Percentiles rank a stretch among this genome's conserved stretches.
Conservation (phyloP, 2,888 invertebrate species). For the Rotaria macrura region DNA sequence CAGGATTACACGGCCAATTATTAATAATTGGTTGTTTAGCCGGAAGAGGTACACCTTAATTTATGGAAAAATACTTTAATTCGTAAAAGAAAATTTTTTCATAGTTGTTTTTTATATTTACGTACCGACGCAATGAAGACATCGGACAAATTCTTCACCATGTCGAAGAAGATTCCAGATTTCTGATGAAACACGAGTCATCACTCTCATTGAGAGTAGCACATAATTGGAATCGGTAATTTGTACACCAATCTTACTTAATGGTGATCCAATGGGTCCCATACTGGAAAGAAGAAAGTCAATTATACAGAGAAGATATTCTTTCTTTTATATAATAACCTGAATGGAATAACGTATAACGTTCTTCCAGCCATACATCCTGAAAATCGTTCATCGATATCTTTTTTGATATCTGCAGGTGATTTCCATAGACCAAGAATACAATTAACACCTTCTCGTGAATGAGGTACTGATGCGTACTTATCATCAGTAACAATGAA, state of each 20-base stretch:
- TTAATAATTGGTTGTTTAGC: constrained; percentile 63
- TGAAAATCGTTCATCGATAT: constrained; percentile 72
- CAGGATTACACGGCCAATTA: constrained; percentile 64
- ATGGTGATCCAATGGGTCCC: constrained; percentile 87
- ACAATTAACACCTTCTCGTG: constrained; percentile 62
- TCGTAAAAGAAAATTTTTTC: neutral
- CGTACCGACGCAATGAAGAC: constrained; percentile 75
- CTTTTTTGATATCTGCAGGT: constrained; percentile 67
- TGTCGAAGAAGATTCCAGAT: constrained; percentile 53
- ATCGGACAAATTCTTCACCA: constrained; percentile 68
- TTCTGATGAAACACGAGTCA: constrained; percentile 78
- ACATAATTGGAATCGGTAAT: constrained; percentile 94
- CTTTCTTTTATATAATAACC: constrained; percentile 46
- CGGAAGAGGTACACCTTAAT: constrained; percentile 58
- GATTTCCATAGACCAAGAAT: constrained; percentile 86
- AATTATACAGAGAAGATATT: too few species aligned
- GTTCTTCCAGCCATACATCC: constrained; percentile 65
- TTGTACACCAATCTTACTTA: constrained; percentile 90
- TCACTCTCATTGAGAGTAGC: constrained; percentile 90
- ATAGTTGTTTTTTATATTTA: too few species aligned
- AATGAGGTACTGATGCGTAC: constrained; percentile 69
- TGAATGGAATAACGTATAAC: constrained; percentile 87
- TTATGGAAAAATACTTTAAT: neutral
- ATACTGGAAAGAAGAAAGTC: constrained; percentile 57
- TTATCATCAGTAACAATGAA: constrained; percentile 79